phyloP scores from a whole-genome alignment of 2,113 vertebrate genomes.

The Loxodonta africana region DNA sequence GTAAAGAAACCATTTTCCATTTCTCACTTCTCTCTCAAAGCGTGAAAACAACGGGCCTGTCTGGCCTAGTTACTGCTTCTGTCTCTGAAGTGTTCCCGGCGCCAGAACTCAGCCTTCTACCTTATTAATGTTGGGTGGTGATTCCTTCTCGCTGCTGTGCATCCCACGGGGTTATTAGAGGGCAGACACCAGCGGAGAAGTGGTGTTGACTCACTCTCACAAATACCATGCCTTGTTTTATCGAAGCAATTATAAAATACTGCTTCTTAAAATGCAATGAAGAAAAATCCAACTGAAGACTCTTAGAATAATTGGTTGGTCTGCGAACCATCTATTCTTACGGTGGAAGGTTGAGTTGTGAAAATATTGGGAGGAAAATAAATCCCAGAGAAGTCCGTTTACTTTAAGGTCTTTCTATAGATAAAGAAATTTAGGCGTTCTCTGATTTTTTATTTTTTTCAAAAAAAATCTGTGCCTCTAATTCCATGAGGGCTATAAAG shows the following conservation, averaged over 20 bases:
- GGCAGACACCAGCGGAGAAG: neutral
- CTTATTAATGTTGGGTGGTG: neutral
- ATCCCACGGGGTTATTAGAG: neutral
- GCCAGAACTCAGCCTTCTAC: neutral
- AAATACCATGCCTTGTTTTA: neutral
- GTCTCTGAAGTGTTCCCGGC: neutral
- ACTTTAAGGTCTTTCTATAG: neutral
- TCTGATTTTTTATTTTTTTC: neutral
- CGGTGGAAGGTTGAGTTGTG: neutral
- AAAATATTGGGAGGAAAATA: neutral
- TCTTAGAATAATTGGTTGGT: neutral
- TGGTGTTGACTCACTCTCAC: neutral
- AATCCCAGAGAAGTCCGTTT: neutral
- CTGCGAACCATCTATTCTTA: neutral
- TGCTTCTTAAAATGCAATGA: neutral
- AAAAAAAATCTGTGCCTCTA: neutral
- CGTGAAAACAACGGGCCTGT: neutral
- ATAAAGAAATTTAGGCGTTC: conserved; percentile 43
- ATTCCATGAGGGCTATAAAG: neutral
- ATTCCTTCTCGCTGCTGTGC: neutral
- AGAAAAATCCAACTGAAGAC: neutral
- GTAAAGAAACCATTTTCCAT: neutral
- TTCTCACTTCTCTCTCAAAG: neutral
- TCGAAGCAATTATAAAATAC: neutral
- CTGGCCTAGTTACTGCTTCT: conserved; percentile 53